phyloP scores from a whole-genome alignment of 64 coral and sea anemone species.

The Acropora yongei region DNA sequence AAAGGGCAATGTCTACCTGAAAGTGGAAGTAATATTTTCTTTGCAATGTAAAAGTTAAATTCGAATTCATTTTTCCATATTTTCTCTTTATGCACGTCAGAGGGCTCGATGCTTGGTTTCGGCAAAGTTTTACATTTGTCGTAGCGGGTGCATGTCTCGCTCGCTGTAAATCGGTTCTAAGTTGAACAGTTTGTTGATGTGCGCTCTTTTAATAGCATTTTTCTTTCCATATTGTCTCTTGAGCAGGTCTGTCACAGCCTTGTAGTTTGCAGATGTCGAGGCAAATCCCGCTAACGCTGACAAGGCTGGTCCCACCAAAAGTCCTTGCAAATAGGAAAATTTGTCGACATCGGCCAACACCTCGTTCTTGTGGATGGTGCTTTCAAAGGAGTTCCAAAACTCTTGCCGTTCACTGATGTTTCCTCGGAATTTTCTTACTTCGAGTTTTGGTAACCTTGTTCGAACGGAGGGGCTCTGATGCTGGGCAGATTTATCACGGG shows the following conservation, averaged over 20 bases:
- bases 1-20: not conserved
- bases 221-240: not conserved
- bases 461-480: not conserved
- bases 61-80: no score
- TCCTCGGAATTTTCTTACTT: constrained; percentile 2
- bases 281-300: not conserved
- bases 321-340: not conserved
- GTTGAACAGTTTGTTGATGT: constrained; percentile 54
- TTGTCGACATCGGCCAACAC: not conserved
- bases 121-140: constrained; percentile 7
- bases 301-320: not conserved
- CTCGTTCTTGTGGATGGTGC: not conserved
- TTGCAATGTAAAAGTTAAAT: no score
- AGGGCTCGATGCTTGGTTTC: constrained; percentile 47
- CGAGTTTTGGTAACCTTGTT: constrained; percentile 6
- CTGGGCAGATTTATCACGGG: not conserved
- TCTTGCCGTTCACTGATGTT: constrained; percentile 25
- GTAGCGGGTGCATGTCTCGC: constrained; percentile 20
- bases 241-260: not conserved
- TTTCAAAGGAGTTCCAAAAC: constrained; percentile 49
- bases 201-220: constrained; percentile 26
- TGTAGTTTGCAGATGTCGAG: not conserved
- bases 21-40: no score
- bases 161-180: constrained; percentile 12
- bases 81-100: not conserved